Conservation (phyloP, 2,888 invertebrate genomes). For the Cryptops parisi region DNA sequence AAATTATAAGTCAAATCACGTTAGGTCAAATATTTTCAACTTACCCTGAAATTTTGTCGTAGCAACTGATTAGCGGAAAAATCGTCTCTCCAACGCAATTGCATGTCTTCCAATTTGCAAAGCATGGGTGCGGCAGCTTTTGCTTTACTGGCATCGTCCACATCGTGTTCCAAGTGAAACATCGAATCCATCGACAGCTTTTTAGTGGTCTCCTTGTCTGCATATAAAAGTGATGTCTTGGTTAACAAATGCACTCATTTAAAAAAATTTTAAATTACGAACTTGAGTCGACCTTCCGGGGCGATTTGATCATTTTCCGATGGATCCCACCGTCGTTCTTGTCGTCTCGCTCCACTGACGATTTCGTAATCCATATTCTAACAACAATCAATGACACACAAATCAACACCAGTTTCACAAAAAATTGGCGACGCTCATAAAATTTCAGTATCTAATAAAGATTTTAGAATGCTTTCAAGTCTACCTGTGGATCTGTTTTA, state of each 20-base stretch:
- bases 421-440: no score
- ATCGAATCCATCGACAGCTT: slow-evolving; percentile 89
- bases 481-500: slow-evolving; percentile 91
- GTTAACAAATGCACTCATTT: background rate
- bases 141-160: slow-evolving; percentile 56
- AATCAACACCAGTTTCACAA: no score
- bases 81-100: slow-evolving; percentile 76
- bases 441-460: background rate
- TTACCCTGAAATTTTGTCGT: slow-evolving; percentile 70
- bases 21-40: background rate
- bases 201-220: slow-evolving; percentile 74
- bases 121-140: slow-evolving; percentile 56
- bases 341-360: slow-evolving; percentile 82
- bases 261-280: background rate
- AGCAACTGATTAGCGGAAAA: slow-evolving; percentile 78
- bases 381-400: slow-evolving; percentile 24
- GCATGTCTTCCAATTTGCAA: slow-evolving; percentile 53
- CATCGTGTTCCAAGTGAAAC: slow-evolving; percentile 90
- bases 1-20: background rate
- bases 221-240: background rate
- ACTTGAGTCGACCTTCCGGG: slow-evolving; percentile 27
- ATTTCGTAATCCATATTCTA: slow-evolving; percentile 95
- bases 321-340: slow-evolving; percentile 98
- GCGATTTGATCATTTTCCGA: slow-evolving; percentile 71
- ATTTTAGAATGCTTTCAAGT: slow-evolving; percentile 25